A percentile compares a stretch with the other conserved stretches of the same genome.
Conservation (phyloP, 2,113 vertebrate species). For the Cricetomys ansorgei region DNA sequence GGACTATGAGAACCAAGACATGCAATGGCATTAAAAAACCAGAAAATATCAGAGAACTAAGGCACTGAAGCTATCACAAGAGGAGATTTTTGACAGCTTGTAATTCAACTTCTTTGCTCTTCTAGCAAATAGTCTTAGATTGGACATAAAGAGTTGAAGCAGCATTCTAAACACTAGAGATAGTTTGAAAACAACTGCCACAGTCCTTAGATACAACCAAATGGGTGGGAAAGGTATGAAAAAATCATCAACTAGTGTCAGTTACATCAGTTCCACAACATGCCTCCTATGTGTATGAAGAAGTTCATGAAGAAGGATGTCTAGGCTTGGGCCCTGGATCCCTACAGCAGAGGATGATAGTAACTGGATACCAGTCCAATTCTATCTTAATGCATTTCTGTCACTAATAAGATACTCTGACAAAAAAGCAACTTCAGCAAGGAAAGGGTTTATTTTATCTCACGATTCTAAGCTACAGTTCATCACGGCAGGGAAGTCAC, state of each 20-base stretch:
- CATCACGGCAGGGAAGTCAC: not conserved
- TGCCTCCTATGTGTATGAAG: not conserved
- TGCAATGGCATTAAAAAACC: not conserved
- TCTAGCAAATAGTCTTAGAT: not conserved
- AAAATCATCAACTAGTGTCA: not conserved
- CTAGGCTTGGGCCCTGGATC: too few species aligned
- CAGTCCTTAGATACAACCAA: not conserved
- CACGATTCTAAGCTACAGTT: not conserved
- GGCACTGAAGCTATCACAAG: constrained; percentile 25
- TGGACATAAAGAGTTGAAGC: not conserved
- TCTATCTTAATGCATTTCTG: not conserved
- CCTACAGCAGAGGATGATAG: not conserved
- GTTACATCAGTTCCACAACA: not conserved
- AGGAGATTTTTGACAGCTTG: not conserved
- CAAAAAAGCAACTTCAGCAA: not conserved
- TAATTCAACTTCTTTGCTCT: not conserved
- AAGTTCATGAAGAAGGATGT: not conserved
- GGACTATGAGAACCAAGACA: not conserved
- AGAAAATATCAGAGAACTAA: constrained; percentile 24
- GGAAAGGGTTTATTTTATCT: not conserved
- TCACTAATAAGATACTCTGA: not conserved
- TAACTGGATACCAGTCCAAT: not conserved
- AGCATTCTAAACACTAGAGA: not conserved
- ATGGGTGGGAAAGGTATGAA: not conserved
- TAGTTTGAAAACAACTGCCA: not conserved